phyloP scores from a whole-genome alignment of 2,113 vertebrate genomes.

The Atherinomorus stipes region DNA sequence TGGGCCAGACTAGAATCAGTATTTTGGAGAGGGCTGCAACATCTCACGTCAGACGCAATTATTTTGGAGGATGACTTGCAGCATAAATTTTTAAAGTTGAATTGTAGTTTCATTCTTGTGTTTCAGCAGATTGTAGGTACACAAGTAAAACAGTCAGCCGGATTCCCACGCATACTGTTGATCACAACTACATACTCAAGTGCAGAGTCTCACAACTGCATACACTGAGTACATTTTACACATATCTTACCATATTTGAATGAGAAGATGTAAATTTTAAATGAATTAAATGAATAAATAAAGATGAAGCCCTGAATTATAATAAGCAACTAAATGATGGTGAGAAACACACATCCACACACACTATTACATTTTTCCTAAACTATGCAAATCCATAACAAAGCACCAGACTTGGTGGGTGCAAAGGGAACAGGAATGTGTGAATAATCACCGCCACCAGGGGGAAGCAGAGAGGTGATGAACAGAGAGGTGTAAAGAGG shows the following conservation, averaged over 20 bases:
- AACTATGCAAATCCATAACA: constrained; percentile 57
- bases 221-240: not conserved
- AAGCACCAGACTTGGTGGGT: constrained; percentile 52
- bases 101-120: constrained; percentile 28
- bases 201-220: not conserved
- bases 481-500: constrained; percentile 69
- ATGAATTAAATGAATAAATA: not conserved
- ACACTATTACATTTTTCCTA: constrained; percentile 44
- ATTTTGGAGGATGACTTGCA: constrained; percentile 69
- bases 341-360: constrained; percentile 2
- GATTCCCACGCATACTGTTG: constrained; percentile 12
- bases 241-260: constrained; percentile 3
- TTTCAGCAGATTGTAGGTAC: constrained; percentile 13
- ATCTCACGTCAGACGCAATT: constrained; percentile 67
- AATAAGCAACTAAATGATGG: constrained; percentile 9
- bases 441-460: constrained; percentile 72
- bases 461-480: constrained; percentile 78
- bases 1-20: constrained; percentile 69
- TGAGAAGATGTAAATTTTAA: not conserved
- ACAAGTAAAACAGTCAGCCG: not conserved
- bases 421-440: constrained; percentile 64
- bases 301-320: constrained; percentile 1
- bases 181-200: constrained; percentile 16
- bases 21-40: constrained; percentile 68
- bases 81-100: constrained; percentile 51